These are phyloP conservation scores for Crocallis elinguaria DNA, from an alignment of 2,888 invertebrate species.

Conservation along the genomic window DNA sequence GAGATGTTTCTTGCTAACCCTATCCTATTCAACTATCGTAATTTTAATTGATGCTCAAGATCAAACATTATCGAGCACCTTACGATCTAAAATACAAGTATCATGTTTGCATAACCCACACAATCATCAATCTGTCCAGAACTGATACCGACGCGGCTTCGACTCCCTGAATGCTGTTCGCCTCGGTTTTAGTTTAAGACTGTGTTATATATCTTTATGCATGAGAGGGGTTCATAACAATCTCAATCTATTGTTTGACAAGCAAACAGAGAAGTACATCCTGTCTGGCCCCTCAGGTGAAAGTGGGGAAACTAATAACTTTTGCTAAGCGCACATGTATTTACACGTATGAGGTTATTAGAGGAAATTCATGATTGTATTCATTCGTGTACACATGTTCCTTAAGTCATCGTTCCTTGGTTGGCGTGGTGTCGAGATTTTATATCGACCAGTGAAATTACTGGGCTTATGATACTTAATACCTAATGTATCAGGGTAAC, in stretches of 20 bases:
- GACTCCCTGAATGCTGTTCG: background rate
- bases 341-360: background rate
- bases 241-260: constrained; percentile 71
- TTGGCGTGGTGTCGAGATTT: too few relatives aligned
- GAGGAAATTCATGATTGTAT: constrained; percentile 2
- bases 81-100: constrained; percentile 5
- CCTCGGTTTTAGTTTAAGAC: constrained; percentile 29
- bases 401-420: too few relatives aligned
- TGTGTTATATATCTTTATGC: constrained; percentile 11
- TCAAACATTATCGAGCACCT: constrained; percentile 27
- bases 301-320: constrained; percentile 78
- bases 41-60: constrained; percentile 27
- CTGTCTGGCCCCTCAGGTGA: constrained; percentile 69
- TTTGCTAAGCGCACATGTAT: constrained; percentile 32
- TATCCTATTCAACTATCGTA: constrained; percentile 1
- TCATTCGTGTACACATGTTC: too few relatives aligned
- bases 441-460: too few relatives aligned
- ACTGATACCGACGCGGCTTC: background rate
- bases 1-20: background rate
- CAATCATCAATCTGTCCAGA: constrained; percentile 8
- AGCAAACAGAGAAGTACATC: constrained; percentile 55
- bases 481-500: too few relatives aligned
- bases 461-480: too few relatives aligned
- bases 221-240: constrained; percentile 59
- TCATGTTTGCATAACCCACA: constrained; percentile 21